phyloP scores from a whole-genome alignment of 2,113 vertebrate species.

The Larimichthys polyactis region DNA sequence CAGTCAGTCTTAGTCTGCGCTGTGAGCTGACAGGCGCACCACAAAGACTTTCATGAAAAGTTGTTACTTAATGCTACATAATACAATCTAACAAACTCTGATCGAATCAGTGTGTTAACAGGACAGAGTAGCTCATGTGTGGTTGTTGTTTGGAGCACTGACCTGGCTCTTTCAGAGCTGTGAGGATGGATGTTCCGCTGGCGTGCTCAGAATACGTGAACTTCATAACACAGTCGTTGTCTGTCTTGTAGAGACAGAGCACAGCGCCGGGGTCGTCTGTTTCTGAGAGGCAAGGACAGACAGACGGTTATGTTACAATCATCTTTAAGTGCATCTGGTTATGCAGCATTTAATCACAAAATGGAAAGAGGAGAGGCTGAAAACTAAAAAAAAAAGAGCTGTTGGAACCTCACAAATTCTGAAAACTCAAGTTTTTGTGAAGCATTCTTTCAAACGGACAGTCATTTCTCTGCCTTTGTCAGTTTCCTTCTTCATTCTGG shows the following conservation, averaged over 20 bases:
- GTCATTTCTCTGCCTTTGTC: background rate
- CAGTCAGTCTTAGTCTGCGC: too few species aligned
- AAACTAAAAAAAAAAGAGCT: too few species aligned
- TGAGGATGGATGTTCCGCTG: conserved; percentile 91
- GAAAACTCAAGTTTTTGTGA: background rate
- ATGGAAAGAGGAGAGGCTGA: too few species aligned
- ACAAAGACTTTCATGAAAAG: background rate
- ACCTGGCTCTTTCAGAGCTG: conserved; percentile 94
- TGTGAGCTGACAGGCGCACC: too few species aligned
- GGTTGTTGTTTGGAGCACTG: conserved; percentile 34
- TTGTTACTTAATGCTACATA: background rate
- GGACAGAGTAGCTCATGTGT: background rate
- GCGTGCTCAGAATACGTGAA: conserved; percentile 94
- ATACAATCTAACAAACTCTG: background rate
- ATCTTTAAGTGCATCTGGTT: too few species aligned
- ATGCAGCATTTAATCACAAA: too few species aligned
- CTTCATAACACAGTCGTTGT: conserved; percentile 96
- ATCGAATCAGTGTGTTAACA: background rate
- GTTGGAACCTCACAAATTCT: too few species aligned
- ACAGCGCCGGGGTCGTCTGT: conserved; percentile 86
- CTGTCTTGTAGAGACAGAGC: conserved; percentile 92
- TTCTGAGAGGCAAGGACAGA: conserved; percentile 78
- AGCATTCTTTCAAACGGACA: background rate
- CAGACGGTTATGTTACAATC: background rate
- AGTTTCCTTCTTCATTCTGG: background rate